Conservation (phyloP, 2,797 vertebrate genomes). For the Periparus ater region DNA sequence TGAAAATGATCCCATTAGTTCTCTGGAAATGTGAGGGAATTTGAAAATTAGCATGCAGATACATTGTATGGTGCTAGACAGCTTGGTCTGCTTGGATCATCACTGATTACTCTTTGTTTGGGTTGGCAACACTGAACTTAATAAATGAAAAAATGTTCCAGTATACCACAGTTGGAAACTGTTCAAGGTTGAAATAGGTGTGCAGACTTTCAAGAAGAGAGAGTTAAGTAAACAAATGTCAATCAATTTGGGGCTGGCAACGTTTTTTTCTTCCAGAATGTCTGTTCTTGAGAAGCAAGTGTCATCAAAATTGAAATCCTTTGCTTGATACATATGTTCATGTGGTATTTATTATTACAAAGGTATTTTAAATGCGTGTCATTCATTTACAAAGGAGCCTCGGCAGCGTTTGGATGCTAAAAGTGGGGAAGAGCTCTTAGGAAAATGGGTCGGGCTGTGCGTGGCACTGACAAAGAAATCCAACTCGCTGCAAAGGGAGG, state of each 20-base stretch:
- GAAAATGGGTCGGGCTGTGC: neutral
- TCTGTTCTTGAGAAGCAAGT: slow-evolving; percentile 79
- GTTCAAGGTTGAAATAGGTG: slow-evolving; percentile 88
- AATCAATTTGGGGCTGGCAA: slow-evolving; percentile 80
- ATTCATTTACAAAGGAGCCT: slow-evolving; percentile 60
- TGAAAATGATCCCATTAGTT: slow-evolving; percentile 99
- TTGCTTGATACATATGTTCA: slow-evolving; percentile 73
- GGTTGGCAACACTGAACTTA: slow-evolving; percentile 86
- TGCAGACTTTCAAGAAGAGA: slow-evolving; percentile 84
- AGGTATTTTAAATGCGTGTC: slow-evolving; percentile 71
- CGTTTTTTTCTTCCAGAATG: slow-evolving; percentile 67
- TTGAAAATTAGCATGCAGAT: slow-evolving; percentile 91
- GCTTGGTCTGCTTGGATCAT: slow-evolving; percentile 85
- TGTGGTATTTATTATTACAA: slow-evolving; percentile 76
- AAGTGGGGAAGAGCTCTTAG: slow-evolving; percentile 16
- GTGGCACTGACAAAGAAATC: slow-evolving; percentile 41
- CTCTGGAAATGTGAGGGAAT: slow-evolving; percentile 91
- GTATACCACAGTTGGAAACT: slow-evolving; percentile 85
- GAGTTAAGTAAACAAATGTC: slow-evolving; percentile 83
- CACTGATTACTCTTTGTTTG: slow-evolving; percentile 86
- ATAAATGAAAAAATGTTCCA: slow-evolving; percentile 85
- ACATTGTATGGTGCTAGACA: slow-evolving; percentile 84
- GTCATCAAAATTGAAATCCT: slow-evolving; percentile 75
- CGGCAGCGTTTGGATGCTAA: neutral
- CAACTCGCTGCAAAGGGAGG: slow-evolving; percentile 19